Conservation (phyloP, 2,113 vertebrate species). For the Urocolius indicus region DNA sequence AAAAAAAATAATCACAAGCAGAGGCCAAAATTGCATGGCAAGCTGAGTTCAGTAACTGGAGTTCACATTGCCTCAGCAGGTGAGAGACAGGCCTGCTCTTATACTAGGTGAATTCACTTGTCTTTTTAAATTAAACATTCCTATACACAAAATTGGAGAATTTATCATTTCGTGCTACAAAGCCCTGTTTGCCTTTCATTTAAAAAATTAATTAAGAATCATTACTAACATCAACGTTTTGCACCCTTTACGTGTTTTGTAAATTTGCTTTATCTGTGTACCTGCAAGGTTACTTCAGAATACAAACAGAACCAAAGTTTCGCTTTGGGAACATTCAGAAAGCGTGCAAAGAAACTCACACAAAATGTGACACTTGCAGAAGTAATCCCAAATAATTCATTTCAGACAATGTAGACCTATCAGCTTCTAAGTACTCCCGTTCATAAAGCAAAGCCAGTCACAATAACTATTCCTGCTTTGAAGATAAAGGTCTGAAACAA, state of each 20-base stretch:
- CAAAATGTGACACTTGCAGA: background rate
- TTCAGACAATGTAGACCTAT: background rate
- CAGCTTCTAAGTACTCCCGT: background rate
- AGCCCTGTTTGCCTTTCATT: slow-evolving; percentile 6
- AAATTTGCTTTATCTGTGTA: slow-evolving; percentile 7
- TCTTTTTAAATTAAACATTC: background rate
- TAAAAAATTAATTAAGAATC: background rate
- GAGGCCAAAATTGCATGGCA: background rate
- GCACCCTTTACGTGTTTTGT: background rate
- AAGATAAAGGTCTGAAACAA: background rate
- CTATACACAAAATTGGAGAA: background rate
- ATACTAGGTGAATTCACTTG: background rate
- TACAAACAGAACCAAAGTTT: slow-evolving; percentile 28
- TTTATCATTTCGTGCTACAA: background rate
- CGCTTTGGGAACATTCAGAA: slow-evolving; percentile 8
- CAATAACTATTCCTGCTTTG: background rate
- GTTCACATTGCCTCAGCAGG: background rate
- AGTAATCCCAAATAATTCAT: background rate
- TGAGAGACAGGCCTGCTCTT: background rate
- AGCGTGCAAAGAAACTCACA: background rate
- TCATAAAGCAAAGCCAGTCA: background rate
- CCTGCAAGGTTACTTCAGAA: background rate
- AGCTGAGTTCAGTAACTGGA: background rate
- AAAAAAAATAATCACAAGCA: slow-evolving; percentile 13
- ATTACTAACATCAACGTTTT: background rate